A percentile compares a stretch with the other conserved stretches of the same genome.
Evolutionary conservation across 2,797 vertebrate genomes (phyloP).

Genomic region (Scomberomorus guttatus): DNA sequence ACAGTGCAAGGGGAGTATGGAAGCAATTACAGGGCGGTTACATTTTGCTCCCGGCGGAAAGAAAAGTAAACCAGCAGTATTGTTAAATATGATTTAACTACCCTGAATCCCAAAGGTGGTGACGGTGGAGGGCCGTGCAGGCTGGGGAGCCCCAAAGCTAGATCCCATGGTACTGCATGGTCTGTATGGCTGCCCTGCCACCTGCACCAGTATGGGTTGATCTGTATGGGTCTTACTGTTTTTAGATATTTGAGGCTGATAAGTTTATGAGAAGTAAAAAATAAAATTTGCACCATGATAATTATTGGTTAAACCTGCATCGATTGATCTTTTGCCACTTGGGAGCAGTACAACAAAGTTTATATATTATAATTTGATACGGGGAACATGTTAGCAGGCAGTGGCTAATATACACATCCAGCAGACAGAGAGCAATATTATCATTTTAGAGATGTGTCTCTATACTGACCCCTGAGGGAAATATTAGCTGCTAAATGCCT

Average conservation of each 20-base stretch:
- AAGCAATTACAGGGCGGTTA: slow-evolving; percentile 57
- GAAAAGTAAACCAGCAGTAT: slow-evolving; percentile 58
- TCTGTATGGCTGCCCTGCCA: neutral
- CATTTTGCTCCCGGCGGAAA: slow-evolving; percentile 42
- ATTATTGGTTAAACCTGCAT: neutral
- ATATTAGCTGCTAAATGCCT: too few species aligned
- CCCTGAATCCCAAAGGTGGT: slow-evolving; percentile 19
- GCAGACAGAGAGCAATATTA: too few species aligned
- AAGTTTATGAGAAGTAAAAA: neutral
- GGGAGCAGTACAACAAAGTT: too few species aligned
- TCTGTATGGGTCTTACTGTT: neutral
- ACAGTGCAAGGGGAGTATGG: slow-evolving; percentile 34
- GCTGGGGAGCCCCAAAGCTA: slow-evolving; percentile 17
- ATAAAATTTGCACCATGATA: neutral
- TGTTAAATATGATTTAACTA: slow-evolving; percentile 63
- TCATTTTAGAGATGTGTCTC: too few species aligned
- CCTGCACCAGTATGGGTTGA: slow-evolving; percentile 3
- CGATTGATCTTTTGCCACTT: too few species aligned
- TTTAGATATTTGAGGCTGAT: neutral
- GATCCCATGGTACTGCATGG: slow-evolving; percentile 10
- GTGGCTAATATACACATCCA: too few species aligned
- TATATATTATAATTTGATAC: too few species aligned
- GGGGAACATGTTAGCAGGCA: too few species aligned
- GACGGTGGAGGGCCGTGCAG: slow-evolving; percentile 23
- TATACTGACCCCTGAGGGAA: too few species aligned